phyloP scores from a whole-genome alignment of 2,888 invertebrate species.

The Tachina grossa region DNA sequence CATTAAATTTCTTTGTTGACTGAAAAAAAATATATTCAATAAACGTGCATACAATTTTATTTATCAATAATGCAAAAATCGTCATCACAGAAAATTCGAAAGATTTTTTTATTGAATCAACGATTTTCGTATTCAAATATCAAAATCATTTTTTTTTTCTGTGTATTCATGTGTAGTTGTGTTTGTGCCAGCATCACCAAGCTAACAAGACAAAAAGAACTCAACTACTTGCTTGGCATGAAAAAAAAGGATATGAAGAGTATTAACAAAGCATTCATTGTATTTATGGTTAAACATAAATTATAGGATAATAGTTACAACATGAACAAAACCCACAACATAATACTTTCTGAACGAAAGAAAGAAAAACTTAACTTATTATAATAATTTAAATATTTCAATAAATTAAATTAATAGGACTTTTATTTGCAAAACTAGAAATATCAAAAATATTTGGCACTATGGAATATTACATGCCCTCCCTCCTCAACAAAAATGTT shows the following conservation, averaged over 20 bases:
- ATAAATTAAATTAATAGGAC: conserved; percentile 66
- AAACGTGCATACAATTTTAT: too few species aligned
- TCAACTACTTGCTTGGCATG: background rate
- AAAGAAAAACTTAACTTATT: conserved; percentile 33
- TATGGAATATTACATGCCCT: too few species aligned
- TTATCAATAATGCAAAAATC: too few species aligned
- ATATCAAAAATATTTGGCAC: background rate
- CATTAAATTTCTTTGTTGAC: too few species aligned
- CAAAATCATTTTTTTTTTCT: too few species aligned
- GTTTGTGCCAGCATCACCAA: conserved; percentile 39
- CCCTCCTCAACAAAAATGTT: too few species aligned
- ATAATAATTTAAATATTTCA: conserved; percentile 62
- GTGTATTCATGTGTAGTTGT: conserved; percentile 15
- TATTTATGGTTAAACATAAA: conserved; percentile 68
- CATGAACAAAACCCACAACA: conserved; percentile 53
- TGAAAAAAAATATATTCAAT: too few species aligned
- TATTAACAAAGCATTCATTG: conserved; percentile 57
- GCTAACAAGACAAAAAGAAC: background rate
- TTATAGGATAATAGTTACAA: conserved; percentile 64
- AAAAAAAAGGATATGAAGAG: conserved; percentile 40
- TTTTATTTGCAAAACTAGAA: conserved; percentile 21
- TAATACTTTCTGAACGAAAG: conserved; percentile 8
- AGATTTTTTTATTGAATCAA: too few species aligned
- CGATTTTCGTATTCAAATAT: too few species aligned
- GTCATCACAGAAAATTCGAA: too few species aligned